phyloP scores from a whole-genome alignment of 2,888 invertebrate genomes.

The Epinotia brunnichana region DNA sequence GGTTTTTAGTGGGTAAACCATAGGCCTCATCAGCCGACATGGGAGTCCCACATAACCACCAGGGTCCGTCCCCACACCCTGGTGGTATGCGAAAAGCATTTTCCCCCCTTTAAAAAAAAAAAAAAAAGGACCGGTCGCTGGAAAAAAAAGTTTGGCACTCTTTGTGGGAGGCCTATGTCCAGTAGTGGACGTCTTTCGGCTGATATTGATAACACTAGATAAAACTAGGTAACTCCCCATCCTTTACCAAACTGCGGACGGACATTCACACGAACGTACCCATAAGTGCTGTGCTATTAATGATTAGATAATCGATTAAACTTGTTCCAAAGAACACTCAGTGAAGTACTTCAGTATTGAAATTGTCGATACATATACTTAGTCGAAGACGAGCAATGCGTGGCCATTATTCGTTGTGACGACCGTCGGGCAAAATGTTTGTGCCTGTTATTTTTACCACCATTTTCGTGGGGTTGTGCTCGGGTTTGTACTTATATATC shows the following conservation, averaged over 20 bases:
- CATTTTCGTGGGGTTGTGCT: conserved; percentile 3
- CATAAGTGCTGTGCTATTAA: conserved; percentile 5
- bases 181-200: too few species aligned
- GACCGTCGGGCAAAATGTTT: conserved; percentile 17
- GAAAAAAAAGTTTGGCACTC: too few species aligned
- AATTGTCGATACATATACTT: not conserved
- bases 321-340: conserved; percentile 15
- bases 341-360: not conserved
- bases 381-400: not conserved
- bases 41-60: too few species aligned
- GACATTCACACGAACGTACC: not conserved
- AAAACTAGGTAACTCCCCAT: not conserved
- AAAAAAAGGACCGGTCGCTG: too few species aligned
- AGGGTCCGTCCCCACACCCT: too few species aligned
- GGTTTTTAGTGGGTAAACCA: too few species aligned
- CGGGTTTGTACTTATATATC: conserved; percentile 18
- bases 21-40: too few species aligned
- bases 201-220: too few species aligned
- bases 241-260: not conserved
- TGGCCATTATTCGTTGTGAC: not conserved
- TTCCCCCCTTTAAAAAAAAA: too few species aligned
- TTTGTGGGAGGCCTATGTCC: too few species aligned
- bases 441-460: not conserved
- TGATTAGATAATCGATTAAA: conserved; percentile 18
- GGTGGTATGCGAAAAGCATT: too few species aligned